A percentile compares a stretch with the other conserved stretches of the same genome.
Evolutionary conservation across 2,797 vertebrate species (phyloP).

Genomic region (Tauraco hartlaubi): DNA sequence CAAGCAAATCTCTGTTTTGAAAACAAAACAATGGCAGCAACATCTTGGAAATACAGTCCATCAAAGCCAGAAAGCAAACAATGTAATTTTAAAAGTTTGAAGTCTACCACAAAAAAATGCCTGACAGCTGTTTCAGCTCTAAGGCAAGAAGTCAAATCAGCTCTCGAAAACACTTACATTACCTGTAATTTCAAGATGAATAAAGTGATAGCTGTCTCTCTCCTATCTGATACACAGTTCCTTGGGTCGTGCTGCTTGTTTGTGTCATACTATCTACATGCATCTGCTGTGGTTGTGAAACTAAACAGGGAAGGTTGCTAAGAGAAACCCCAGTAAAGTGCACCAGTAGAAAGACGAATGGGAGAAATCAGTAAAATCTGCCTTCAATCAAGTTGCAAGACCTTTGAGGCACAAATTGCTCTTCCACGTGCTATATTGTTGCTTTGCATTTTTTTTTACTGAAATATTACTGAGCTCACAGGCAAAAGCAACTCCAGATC

Average conservation of each 20-base stretch:
- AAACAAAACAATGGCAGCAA: background rate
- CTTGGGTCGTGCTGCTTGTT: background rate
- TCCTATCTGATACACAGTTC: background rate
- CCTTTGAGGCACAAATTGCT: background rate
- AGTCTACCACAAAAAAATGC: background rate
- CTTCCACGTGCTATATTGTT: background rate
- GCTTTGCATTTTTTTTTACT: background rate
- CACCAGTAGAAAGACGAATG: background rate
- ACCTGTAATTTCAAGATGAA: background rate
- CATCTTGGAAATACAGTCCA: background rate
- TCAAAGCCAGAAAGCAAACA: background rate
- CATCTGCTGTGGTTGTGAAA: background rate
- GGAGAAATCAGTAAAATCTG: background rate
- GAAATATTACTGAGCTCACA: background rate
- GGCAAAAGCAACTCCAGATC: background rate
- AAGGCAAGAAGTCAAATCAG: background rate
- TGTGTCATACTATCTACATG: background rate
- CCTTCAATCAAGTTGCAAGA: background rate
- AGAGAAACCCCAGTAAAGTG: background rate
- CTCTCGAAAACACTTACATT: background rate
- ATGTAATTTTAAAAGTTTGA: background rate
- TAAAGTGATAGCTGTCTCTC: background rate
- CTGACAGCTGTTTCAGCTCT: background rate
- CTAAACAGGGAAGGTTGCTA: background rate
- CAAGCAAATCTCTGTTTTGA: background rate